phyloP scores from a whole-genome alignment of 2,113 vertebrate genomes.

The Conger conger region DNA sequence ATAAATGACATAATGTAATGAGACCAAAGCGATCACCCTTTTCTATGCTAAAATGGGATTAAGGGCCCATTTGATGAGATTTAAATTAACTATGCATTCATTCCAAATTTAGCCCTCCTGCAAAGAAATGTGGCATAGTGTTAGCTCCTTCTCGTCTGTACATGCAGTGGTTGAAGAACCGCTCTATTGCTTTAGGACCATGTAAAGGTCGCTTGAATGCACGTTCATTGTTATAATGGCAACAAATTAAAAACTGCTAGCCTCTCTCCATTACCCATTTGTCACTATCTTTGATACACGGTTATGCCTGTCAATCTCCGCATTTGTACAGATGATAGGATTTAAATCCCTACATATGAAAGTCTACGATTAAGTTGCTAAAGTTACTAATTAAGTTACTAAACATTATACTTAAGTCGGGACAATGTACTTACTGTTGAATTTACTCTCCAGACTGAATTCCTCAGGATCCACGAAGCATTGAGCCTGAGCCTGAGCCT shows the following conservation, averaged over 20 bases:
- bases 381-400: too few species aligned
- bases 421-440: too few species aligned
- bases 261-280: background rate
- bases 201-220: background rate
- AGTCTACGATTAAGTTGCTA: too few species aligned
- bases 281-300: background rate
- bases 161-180: background rate
- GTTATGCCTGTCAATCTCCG: too few species aligned
- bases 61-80: slow-evolving; percentile 69
- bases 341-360: too few species aligned
- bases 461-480: background rate
- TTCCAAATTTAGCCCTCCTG: slow-evolving; percentile 64
- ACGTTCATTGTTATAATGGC: too few species aligned
- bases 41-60: slow-evolving; percentile 31
- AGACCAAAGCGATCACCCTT: background rate
- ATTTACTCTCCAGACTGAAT: background rate
- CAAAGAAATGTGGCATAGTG: slow-evolving; percentile 58
- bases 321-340: too few species aligned
- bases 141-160: slow-evolving; percentile 49
- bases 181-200: slow-evolving; percentile 30
- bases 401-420: too few species aligned
- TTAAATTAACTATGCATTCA: slow-evolving; percentile 73
- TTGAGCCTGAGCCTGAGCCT: background rate
- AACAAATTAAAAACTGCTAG: too few species aligned
- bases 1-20: too few species aligned